Percentiles rank a stretch among this genome's conserved stretches.
These are phyloP conservation scores for Cryptotis parvus DNA, from an alignment of 2,113 vertebrate species.

Conservation along the genomic window DNA sequence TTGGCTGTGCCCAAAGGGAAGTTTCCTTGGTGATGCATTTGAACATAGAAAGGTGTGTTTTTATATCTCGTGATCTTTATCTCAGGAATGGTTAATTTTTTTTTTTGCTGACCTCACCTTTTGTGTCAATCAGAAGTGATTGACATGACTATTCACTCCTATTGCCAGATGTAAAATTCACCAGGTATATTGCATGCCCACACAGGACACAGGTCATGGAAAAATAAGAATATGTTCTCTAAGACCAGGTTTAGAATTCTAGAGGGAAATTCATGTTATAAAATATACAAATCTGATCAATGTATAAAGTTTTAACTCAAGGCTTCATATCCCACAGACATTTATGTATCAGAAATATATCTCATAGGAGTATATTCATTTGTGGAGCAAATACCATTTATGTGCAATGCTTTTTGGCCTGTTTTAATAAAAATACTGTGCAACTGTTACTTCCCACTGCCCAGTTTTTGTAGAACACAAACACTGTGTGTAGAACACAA, in stretches of 20 bases:
- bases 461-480: not conserved
- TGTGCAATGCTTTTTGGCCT: not conserved
- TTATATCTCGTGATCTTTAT: not conserved
- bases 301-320: not conserved
- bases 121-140: not conserved
- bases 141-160: not conserved
- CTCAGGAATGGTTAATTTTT: not conserved
- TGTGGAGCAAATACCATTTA: not conserved
- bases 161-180: not conserved
- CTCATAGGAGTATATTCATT: not conserved
- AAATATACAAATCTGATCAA: not conserved
- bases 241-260: not conserved
- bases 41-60: not conserved
- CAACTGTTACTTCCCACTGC: not conserved
- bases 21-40: not conserved
- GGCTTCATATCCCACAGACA: not conserved
- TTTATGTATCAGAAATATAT: not conserved
- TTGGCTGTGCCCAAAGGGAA: not conserved
- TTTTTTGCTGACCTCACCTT: not conserved
- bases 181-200: not conserved
- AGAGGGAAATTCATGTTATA: not conserved
- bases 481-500: not conserved
- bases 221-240: not conserved
- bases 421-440: conserved; percentile 11
- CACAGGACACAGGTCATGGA: not conserved